Base-by-base conservation (phyloP, 2,888 invertebrate genomes). In the Clistopyga incitator region DNA sequence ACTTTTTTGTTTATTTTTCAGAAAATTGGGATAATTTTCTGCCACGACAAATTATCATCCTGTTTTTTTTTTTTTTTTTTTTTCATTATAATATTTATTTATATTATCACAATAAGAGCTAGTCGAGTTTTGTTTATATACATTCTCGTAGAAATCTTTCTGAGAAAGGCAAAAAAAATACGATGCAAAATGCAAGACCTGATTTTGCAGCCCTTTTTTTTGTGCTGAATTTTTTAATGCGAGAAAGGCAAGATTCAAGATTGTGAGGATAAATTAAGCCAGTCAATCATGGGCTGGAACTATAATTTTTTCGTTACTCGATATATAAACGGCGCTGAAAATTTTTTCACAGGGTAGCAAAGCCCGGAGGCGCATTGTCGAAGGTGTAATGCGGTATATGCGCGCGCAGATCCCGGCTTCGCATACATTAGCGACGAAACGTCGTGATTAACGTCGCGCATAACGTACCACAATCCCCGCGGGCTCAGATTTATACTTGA, bases 361-460 rank as follows among this genome's bases (percentile, higher is more conserved):
- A 78, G 72, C 64, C 87, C 78, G 76, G 68, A 79, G 85, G 86
- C 71, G 56, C 80, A 76, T 80, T 79, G 71, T 80, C 82, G 71
- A 75, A 54, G 56, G 65, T 78, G 72, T 71, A 78, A 84, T 23
- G 77, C 68, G 54, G 54, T 50, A 42, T 54, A 25, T 70, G 72
- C 65, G 61, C 61, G 50, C 45, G 47, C 23, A 65, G 78, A 42
- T 56, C 59, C 64, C 76, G 75, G 76, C 78, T 52, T 67, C 76
- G 88, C 87, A 87, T 88, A 86, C 83, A 87, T 89, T 89, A 88
- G 89, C 87, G 89, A 88, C 88, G 88, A 87, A 83, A 86, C 86
- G 85, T 84, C 76, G 84, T 79, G 70, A 78, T 77, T 76, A 76
- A 81, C 84, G 77, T 85, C 82, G 80, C 82, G 74, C 59, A 76